Evolutionary conservation across 2,888 invertebrate species (phyloP), one percentile per base, ranked within the genome.

Genomic region (Campoplex capitator): DNA sequence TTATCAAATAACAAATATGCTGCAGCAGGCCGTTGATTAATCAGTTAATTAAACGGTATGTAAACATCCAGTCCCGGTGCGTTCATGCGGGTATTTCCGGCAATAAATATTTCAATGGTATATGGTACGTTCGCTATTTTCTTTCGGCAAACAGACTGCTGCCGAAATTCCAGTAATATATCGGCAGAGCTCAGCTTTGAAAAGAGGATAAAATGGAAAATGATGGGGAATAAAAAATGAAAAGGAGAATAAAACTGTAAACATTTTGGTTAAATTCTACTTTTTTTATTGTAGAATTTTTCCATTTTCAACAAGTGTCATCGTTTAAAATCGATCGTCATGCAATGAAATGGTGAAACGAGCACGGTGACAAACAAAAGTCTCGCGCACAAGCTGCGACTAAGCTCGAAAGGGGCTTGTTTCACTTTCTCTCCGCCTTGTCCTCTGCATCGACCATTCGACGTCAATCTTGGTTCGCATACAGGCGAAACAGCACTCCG

Each of bases 281-380:
- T 13, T 4, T 62, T 32, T 32, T 7, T 62, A 16, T 32, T 7
- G 6, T 16, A 16, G 16, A 4, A 16, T 62, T 62, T 32, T 32
- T n/a, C 42, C 45, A 16, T 70, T 16, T 3, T 16, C 16, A n/a
- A 32, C 62, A 7, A 16, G 18, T 32, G 8, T 51, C 18, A 7
- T 32, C 48, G 23, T 48, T 7, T 45, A 74, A 70, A 82, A 81
- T 83, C 18, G 51, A 89, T 89, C 88, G 89, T 89, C 88, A 88
- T 90, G 88, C 87, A 91, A 90, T 84, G 86, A 85, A 88, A 89
- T 88, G 88, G 90, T 89, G 88, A 87, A 90, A 89, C 89, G 88
- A 88, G 88, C 89, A 90, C 74, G 79, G 86, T 65, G 85, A 83
- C 87, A 89, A 90, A 88, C 89, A 89, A 89, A 88, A 83, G 85